Evolutionary conservation across 2,888 invertebrate species (phyloP), one percentile per base, ranked within the genome.

Genomic region (Isotomurus palustris): DNA sequence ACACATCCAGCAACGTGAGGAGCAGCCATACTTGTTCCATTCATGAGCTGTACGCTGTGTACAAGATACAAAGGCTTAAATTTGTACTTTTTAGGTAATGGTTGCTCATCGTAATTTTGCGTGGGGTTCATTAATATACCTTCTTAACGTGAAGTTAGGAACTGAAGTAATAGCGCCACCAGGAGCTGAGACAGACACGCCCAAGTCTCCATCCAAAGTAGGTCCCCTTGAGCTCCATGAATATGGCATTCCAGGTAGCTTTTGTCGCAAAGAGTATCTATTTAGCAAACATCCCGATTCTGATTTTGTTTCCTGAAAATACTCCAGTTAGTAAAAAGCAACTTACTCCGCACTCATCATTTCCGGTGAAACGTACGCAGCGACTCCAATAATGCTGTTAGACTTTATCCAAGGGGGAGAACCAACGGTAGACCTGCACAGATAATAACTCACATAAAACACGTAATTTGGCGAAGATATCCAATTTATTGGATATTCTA

Each of bases 291-390:
- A n/a, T n/a, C n/a, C n/a, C n/a, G n/a, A n/a, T n/a, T n/a, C n/a
- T 32, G 14, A 32, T 32, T 14, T 8, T 32, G 14, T 14, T 32
- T 32, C 8, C 8, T n/a, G 10, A n/a, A 10, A 40, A n/a, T 40
- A 40, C 6, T 6, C 17, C 17, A 40, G 17, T 10, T 10, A 10
- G 6, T 40, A 40, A 40, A 40, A n/a, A n/a, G n/a, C n/a, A n/a
- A 6, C 5, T 47, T 29, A 47, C 47, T 94, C 92, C 1, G 94
- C 92, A 51, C 86, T 80, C 91, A 94, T 94, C 95, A 97, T 97
- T 73, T 93, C 92, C 0, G 95, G 91, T 0, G 95, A 94, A 61
- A 97, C 92, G 78, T 93, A 96, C 14, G 97, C 97, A 19, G 95
- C 96, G 53, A 97, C 92, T 58, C 88, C 57, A 19, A 67, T 60